phyloP scores from a whole-genome alignment of 2,888 invertebrate species.

The Caenorhabditis drosophilae region DNA sequence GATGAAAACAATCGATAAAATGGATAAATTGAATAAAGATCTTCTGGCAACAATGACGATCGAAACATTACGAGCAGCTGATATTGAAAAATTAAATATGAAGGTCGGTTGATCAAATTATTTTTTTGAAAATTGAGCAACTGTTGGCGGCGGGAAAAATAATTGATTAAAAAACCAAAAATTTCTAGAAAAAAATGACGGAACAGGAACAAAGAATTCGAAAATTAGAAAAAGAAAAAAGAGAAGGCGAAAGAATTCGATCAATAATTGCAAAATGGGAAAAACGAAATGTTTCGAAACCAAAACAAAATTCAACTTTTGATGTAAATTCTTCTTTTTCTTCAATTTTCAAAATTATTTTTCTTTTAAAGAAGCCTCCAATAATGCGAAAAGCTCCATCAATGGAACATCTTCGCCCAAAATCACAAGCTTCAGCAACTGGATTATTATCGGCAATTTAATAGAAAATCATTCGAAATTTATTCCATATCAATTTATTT shows the following conservation, averaged over 20 bases:
- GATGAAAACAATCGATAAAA: slow-evolving; percentile 35
- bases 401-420: slow-evolving; percentile 18
- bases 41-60: slow-evolving; percentile 44
- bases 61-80: slow-evolving; percentile 42
- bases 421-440: slow-evolving; percentile 26
- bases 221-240: slow-evolving; percentile 42
- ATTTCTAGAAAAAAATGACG: slow-evolving; percentile 37
- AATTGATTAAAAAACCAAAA: not conserved
- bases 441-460: slow-evolving; percentile 14
- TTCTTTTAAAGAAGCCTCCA: too few relatives aligned
- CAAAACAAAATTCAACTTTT: too few relatives aligned
- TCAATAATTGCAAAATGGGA: slow-evolving; percentile 43
- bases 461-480: not conserved
- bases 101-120: slow-evolving; percentile 13
- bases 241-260: slow-evolving; percentile 38
- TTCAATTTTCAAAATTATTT: too few relatives aligned
- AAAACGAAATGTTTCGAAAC: slow-evolving; percentile 22
- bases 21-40: slow-evolving; percentile 44
- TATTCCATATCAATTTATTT: not conserved
- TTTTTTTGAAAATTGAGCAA: not conserved
- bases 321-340: too few relatives aligned
- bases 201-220: slow-evolving; percentile 43
- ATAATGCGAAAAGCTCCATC: slow-evolving; percentile 16
- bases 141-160: not conserved
- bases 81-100: slow-evolving; percentile 39